Conservation (phyloP, 2,113 vertebrate genomes). For the Mesitornis unicolor region DNA sequence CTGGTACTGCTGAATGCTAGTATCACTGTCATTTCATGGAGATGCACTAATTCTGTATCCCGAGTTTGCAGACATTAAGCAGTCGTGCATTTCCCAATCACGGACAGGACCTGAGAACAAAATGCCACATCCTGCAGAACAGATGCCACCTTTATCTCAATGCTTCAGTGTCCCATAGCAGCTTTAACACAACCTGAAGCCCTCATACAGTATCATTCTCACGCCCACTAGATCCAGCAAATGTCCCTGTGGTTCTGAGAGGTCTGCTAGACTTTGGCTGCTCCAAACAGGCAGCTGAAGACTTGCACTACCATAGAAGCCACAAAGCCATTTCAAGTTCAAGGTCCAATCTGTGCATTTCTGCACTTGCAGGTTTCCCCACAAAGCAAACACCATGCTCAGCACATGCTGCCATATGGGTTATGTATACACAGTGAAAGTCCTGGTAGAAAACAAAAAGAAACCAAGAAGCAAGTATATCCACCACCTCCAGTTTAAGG, state of each 20-base stretch:
- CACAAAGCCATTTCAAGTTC: background rate
- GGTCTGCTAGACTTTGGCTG: background rate
- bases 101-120: background rate
- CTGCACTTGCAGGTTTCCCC: background rate
- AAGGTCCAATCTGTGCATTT: background rate
- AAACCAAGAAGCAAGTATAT: background rate
- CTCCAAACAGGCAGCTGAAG: background rate
- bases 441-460: background rate
- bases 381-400: background rate
- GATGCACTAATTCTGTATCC: background rate
- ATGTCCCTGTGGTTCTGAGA: background rate
- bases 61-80: background rate
- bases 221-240: background rate
- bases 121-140: background rate
- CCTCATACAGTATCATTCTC: background rate
- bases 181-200: background rate
- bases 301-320: background rate
- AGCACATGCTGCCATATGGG: accelerated
- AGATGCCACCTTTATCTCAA: background rate
- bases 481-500: background rate
- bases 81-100: background rate
- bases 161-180: accelerated
- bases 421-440: background rate
- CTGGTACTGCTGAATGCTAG: background rate
- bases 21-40: background rate